Conservation (phyloP, 2,888 invertebrate genomes). For the Dione vanillae region DNA sequence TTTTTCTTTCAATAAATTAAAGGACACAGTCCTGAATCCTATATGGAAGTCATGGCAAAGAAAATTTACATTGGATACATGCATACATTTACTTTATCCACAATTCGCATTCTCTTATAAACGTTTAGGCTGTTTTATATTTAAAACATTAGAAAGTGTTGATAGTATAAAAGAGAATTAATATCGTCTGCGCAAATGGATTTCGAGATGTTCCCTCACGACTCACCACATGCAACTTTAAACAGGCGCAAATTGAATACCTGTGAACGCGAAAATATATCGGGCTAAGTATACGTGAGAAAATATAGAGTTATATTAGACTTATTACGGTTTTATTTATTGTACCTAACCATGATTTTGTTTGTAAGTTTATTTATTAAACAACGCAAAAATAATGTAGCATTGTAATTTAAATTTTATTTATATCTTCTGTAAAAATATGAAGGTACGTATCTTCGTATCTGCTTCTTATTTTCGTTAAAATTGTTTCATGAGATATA, state of each 20-base stretch:
- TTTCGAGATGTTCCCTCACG: conserved; percentile 11
- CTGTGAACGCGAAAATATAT: background rate
- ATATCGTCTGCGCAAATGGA: background rate
- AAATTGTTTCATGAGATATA: too few species aligned
- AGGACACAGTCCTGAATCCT: too few species aligned
- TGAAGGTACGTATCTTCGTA: too few species aligned
- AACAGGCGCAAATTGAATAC: conserved; percentile 19
- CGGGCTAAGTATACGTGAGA: background rate
- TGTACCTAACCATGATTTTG: background rate
- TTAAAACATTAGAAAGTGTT: background rate
- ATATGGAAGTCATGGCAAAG: too few species aligned
- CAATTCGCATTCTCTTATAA: background rate
- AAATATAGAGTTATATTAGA: background rate
- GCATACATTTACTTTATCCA: background rate
- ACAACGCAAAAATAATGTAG: background rate
- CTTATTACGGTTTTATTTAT: conserved; percentile 7
- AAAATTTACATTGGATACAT: too few species aligned
- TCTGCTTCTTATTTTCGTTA: too few species aligned
- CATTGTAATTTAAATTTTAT: too few species aligned
- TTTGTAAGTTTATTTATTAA: background rate
- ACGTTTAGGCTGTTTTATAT: background rate
- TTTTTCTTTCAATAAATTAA: too few species aligned
- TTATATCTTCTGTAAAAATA: too few species aligned
- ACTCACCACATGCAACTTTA: conserved; percentile 19
- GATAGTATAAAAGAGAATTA: background rate